Evolutionary conservation across 2,888 invertebrate genomes (phyloP).

Genomic region (Liopterus haemorrhoidalis): DNA sequence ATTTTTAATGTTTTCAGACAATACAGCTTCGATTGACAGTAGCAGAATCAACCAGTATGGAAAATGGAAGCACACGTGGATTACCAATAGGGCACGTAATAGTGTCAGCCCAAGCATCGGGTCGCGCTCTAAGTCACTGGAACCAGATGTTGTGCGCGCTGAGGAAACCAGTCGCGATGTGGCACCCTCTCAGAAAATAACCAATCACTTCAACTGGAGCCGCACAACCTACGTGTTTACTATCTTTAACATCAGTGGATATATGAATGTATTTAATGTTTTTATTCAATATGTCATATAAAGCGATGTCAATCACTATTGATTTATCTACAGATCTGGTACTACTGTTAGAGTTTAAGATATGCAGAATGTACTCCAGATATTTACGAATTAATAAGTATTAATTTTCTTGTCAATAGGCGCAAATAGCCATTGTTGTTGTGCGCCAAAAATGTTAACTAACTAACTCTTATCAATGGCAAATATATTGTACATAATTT

Average conservation of each 20-base stretch:
- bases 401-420: too few relatives aligned
- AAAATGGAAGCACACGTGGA: constrained; percentile 50
- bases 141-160: constrained; percentile 76
- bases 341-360: too few relatives aligned
- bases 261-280: too few relatives aligned
- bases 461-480: too few relatives aligned
- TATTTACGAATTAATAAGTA: too few relatives aligned
- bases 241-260: background rate
- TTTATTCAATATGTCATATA: too few relatives aligned
- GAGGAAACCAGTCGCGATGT: constrained; percentile 77
- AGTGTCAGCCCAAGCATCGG: constrained; percentile 66
- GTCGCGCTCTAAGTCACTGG: constrained; percentile 72
- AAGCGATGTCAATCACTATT: too few relatives aligned
- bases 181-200: constrained; percentile 65
- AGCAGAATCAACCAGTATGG: constrained; percentile 46
- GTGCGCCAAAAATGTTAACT: too few relatives aligned
- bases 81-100: constrained; percentile 74
- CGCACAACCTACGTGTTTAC: background rate
- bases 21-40: constrained; percentile 69
- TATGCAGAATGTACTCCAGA: too few relatives aligned
- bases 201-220: background rate
- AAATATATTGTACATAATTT: too few relatives aligned
- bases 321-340: too few relatives aligned
- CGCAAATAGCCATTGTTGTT: too few relatives aligned
- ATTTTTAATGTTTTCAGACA: constrained; percentile 47